A percentile compares a stretch with the other conserved stretches of the same genome.
Evolutionary conservation across 2,888 invertebrate species (phyloP).

Genomic region (Cryptocheilus praepositus): DNA sequence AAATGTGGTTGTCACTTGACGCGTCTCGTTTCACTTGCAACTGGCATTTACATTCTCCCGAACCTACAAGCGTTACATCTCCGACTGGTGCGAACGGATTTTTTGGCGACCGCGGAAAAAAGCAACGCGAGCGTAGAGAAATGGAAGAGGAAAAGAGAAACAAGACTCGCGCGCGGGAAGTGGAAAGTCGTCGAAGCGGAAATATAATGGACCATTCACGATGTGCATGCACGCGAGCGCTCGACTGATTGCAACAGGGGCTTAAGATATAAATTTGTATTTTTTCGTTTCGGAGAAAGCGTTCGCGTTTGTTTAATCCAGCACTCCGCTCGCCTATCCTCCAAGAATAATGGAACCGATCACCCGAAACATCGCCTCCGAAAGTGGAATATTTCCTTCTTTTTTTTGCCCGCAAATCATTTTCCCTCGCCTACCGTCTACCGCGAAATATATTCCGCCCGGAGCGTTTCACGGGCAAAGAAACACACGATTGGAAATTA

Average conservation of each 20-base stretch:
- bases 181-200: conserved; percentile 7
- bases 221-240: conserved; percentile 9
- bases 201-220: conserved; percentile 14
- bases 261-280: conserved; percentile 11
- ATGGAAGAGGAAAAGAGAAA: conserved; percentile 14
- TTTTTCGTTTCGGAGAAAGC: neutral
- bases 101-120: neutral
- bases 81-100: neutral
- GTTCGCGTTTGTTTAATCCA: conserved; percentile 3
- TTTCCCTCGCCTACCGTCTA: neutral
- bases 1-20: too few relatives aligned
- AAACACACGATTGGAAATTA: too few relatives aligned
- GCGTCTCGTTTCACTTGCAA: too few relatives aligned
- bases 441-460: too few relatives aligned
- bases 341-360: conserved; percentile 2
- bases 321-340: neutral
- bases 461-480: too few relatives aligned
- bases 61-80: too few relatives aligned
- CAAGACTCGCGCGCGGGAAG: neutral
- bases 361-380: neutral
- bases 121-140: neutral
- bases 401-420: neutral
- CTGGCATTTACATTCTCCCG: too few relatives aligned
- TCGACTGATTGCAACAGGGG: neutral
- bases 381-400: neutral